These are phyloP conservation scores for Acleris holmiana DNA, from an alignment of 2,888 invertebrate species.

Conservation along the genomic window DNA sequence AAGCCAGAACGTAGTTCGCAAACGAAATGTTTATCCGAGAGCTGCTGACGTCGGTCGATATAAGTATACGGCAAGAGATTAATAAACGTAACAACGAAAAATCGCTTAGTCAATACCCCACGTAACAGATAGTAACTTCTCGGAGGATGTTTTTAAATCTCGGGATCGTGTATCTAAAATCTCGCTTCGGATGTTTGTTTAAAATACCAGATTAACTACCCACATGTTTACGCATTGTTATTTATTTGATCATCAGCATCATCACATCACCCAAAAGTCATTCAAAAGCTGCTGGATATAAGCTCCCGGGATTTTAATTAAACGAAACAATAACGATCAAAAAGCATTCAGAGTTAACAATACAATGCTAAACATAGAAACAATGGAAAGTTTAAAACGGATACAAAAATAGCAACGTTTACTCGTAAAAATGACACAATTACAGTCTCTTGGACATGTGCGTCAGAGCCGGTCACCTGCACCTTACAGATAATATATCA, in stretches of 20 bases:
- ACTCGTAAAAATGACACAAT: neutral
- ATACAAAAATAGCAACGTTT: neutral
- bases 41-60: neutral
- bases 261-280: no score
- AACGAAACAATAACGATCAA: no score
- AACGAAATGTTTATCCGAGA: conserved; percentile 17
- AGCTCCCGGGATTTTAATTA: no score
- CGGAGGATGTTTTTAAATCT: no score
- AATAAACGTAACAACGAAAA: conserved; percentile 25
- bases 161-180: no score
- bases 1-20: conserved; percentile 13
- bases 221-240: no score
- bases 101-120: neutral
- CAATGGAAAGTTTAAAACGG: neutral
- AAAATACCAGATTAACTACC: no score
- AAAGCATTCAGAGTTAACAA: no score
- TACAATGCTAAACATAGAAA: no score
- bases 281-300: no score
- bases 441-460: conserved; percentile 10
- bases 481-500: neutral
- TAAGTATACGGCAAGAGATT: neutral
- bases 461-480: neutral
- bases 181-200: no score
- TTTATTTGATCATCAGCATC: no score
- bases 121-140: neutral